These are phyloP conservation scores for Nomia melanderi DNA, from an alignment of 1,140 invertebrate genomes.

Conservation along the genomic window DNA sequence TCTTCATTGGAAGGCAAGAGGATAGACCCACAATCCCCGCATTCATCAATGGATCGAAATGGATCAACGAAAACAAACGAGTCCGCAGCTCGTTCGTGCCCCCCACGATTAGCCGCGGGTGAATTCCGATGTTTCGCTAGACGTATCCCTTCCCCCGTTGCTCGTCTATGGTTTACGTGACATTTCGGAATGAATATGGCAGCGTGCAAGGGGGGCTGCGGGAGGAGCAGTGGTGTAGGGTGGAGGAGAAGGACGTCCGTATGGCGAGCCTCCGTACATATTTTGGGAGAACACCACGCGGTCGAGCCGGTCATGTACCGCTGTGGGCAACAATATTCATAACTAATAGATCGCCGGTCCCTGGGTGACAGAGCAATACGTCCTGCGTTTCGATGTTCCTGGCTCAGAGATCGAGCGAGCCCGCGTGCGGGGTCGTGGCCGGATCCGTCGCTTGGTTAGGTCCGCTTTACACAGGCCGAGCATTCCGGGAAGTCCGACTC, in stretches of 20 bases:
- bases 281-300: constrained; percentile 72
- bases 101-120: background rate
- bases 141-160: constrained; percentile 7
- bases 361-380: constrained; percentile 79
- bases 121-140: constrained; percentile 8
- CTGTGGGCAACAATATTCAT: constrained; percentile 80
- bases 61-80: background rate
- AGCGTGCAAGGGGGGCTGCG: constrained; percentile 55
- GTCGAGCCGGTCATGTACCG: constrained; percentile 74
- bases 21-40: no score
- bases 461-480: constrained; percentile 67
- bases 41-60: background rate
- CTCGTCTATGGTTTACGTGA: constrained; percentile 70
- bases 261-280: constrained; percentile 72
- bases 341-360: constrained; percentile 79
- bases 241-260: constrained; percentile 44
- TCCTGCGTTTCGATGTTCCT: constrained; percentile 76
- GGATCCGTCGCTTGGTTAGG: constrained; percentile 63
- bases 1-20: no score
- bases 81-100: background rate
- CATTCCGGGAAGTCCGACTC: constrained; percentile 72
- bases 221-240: no score
- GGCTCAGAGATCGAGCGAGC: constrained; percentile 46
- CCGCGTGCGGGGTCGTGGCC: constrained; percentile 62
- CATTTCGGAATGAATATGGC: constrained; percentile 74